Conservation (phyloP, 2,113 vertebrate genomes). For the rat (Rattus norvegicus) region DNA sequence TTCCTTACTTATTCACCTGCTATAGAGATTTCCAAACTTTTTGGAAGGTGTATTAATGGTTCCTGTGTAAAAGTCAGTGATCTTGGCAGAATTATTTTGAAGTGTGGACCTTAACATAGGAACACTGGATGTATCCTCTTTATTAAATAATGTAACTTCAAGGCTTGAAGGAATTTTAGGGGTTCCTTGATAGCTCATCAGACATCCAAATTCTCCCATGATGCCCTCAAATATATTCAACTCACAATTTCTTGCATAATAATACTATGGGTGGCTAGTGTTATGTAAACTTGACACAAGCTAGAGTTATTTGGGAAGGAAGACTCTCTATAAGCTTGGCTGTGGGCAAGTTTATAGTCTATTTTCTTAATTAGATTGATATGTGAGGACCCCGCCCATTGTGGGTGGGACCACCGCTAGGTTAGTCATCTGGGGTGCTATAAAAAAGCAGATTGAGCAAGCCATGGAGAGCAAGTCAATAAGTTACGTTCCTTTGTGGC, state of each 20-base stretch:
- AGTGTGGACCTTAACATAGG: neutral
- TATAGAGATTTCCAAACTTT: constrained; percentile 27
- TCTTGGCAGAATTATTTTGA: constrained; percentile 15
- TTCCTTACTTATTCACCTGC: neutral
- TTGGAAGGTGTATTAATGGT: neutral
- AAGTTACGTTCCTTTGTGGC: neutral
- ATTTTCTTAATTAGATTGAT: neutral
- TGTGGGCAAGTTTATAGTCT: neutral
- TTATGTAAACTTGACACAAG: neutral
- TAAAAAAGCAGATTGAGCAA: neutral
- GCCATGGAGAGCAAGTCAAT: neutral
- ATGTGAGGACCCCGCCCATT: neutral
- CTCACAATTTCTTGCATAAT: neutral
- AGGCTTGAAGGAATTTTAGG: neutral
- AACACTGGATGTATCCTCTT: neutral
- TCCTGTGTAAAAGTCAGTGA: neutral
- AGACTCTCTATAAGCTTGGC: neutral
- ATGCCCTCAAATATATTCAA: neutral
- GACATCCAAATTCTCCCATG: neutral
- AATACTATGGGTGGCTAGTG: neutral
- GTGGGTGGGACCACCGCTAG: neutral
- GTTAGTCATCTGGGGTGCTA: neutral
- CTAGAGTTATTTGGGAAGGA: neutral
- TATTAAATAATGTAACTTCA: neutral
- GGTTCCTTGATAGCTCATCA: neutral